A percentile compares a stretch with the other conserved stretches of the same genome.
Evolutionary conservation across 2,797 vertebrate species (phyloP).

Genomic region (Neostethus bicornis): DNA sequence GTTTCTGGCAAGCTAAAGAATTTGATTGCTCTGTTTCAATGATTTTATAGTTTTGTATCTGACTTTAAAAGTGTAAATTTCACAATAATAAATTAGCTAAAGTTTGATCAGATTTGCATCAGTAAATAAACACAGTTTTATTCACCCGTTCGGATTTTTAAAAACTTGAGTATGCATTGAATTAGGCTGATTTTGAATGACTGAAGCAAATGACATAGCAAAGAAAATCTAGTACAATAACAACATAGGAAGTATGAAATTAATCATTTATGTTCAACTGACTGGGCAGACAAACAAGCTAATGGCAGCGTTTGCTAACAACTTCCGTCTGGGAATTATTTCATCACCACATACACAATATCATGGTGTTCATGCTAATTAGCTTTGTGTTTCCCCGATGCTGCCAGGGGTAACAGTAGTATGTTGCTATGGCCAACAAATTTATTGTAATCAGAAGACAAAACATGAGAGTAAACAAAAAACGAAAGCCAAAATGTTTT

Average conservation of each 20-base stretch:
- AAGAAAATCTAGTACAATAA: no score
- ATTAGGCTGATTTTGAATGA: no score
- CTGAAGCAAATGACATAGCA: no score
- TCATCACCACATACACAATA: conserved; percentile 39
- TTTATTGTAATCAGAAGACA: conserved; percentile 23
- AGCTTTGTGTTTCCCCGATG: conserved; percentile 31
- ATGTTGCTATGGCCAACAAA: conserved; percentile 38
- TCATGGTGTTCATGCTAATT: conserved; percentile 42
- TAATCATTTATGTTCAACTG: not conserved
- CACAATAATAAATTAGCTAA: no score
- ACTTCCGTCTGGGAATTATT: conserved; percentile 4
- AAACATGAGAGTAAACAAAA: conserved; percentile 8
- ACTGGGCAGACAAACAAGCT: conserved; percentile 1
- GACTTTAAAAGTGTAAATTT: no score
- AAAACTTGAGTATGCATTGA: no score
- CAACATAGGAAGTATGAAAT: not conserved
- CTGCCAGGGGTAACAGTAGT: conserved; percentile 14
- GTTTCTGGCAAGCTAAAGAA: no score
- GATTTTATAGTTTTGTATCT: no score
- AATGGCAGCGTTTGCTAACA: conserved; percentile 11
- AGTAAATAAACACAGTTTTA: no score
- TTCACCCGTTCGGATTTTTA: no score
- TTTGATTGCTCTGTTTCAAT: no score
- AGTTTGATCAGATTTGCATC: no score
- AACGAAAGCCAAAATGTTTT: not conserved